Base-by-base conservation (phyloP, 2,888 invertebrate species). In the Malthinus flaveolus region DNA sequence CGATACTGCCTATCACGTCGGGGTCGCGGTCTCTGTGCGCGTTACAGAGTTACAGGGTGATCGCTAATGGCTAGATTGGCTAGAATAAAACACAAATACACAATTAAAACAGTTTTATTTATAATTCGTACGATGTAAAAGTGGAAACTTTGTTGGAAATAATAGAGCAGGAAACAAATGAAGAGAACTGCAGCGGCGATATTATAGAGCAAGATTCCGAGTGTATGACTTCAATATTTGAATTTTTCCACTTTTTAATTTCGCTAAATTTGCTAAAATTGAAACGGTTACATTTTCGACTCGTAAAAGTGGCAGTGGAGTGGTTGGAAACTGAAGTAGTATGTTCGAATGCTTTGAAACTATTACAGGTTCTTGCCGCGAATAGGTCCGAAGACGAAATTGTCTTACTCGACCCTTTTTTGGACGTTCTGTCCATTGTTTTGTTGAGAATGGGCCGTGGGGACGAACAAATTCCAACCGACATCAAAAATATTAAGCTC, bases 181-280 rank as follows among this genome's bases (percentile, higher is more conserved):
- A 49, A 32, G 65, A 77, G n/a, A n/a, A n/a, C 15, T 73, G 71
- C 50, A 67, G 66, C 37, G 50, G 68, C 39, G 65, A 68, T 53
- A 42, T 46, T n/a, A 1, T 36, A 3, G 47, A 54, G 8, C 73
- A 73, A 0, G 74, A 80, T 63, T 75, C 79, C 2, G 83, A 84
- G 66, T 83, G 83, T 59, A 75, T 81, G 42, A 74, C 77, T 7
- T 68, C 81, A 1, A 65, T 84, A 9, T 79, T 84, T 65, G 80
- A 83, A 67, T 84, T 84, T 68, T 70, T 84, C 12, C 69, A 77
- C 34, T 79, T 78, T 0, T 63, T 84, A n/a, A 74, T 83, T n/a
- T 76, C 78, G 62, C 64, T 81, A n/a, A 76, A 80, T 68, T 61
- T 81, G 1, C 67, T 76, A 1, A 70, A 77, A 44, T 66, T 83